A percentile compares a stretch with the other conserved stretches of the same genome.
phyloP scores from a whole-genome alignment of 37 sponge, comb jelly and placozoan species.

The Geodia barretti region DNA sequence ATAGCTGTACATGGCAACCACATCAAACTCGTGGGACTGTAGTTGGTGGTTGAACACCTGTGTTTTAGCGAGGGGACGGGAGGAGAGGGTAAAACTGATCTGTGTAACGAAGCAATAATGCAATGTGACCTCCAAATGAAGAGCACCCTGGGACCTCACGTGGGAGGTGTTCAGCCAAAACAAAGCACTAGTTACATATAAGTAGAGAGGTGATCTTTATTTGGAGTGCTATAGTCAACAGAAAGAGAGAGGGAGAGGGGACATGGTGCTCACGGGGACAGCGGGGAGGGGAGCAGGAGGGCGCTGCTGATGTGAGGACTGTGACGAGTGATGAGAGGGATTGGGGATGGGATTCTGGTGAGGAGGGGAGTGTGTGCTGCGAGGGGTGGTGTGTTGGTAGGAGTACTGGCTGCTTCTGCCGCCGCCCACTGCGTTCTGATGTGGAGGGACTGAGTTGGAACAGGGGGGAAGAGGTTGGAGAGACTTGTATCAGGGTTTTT shows the following conservation, averaged over 20 bases:
- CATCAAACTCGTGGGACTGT: slow-evolving; percentile 61
- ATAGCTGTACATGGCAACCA: slow-evolving; percentile 79
- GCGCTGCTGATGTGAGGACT: not conserved
- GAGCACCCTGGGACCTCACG: no score
- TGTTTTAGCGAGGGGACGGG: no score
- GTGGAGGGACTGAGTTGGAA: not conserved
- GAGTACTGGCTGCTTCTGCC: no score
- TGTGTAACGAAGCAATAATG: no score
- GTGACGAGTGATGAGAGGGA: not conserved
- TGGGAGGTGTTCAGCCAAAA: no score
- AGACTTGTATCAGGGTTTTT: no score
- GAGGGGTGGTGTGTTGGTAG: not conserved
- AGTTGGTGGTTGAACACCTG: slow-evolving; percentile 18
- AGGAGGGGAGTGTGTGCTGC: not conserved
- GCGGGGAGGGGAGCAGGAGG: not conserved
- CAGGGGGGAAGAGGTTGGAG: not conserved
- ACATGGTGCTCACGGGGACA: not conserved
- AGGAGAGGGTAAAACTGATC: no score
- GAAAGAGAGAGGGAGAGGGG: slow-evolving; percentile 1
- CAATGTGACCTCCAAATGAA: no score
- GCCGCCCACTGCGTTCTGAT: not conserved
- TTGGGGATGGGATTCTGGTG: not conserved
- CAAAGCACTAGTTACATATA: no score
- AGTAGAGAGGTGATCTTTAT: no score
- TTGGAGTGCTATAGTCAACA: no score